phyloP scores from a whole-genome alignment of 2,113 vertebrate genomes.

The Poeciliopsis retropinna region DNA sequence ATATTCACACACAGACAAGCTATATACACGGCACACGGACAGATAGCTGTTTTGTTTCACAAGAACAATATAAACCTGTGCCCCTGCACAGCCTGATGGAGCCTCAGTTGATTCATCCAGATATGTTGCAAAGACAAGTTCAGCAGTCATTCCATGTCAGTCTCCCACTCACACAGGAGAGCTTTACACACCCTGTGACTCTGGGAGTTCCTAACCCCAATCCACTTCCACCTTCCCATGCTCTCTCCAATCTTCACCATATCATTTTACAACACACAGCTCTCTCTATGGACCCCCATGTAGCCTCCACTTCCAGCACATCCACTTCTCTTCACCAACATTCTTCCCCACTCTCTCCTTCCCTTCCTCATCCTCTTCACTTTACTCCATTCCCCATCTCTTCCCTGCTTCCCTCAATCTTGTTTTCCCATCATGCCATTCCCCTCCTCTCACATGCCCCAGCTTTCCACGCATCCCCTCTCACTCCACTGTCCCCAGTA shows the following conservation, averaged over 20 bases:
- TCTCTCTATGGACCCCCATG: constrained; percentile 76
- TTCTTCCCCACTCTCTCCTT: constrained; percentile 68
- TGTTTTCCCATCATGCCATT: constrained; percentile 82
- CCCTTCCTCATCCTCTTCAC: constrained; percentile 77
- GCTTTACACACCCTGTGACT: constrained; percentile 49
- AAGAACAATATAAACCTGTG: constrained; percentile 66
- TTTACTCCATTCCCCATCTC: constrained; percentile 79
- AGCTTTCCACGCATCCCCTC: constrained; percentile 69
- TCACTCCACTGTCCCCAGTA: constrained; percentile 76
- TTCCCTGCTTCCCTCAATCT: constrained; percentile 84
- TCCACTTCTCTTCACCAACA: constrained; percentile 79
- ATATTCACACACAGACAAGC: constrained; percentile 69
- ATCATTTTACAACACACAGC: constrained; percentile 85
- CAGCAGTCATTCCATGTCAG: constrained; percentile 42
- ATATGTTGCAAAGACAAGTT: constrained; percentile 51
- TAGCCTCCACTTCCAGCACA: constrained; percentile 70
- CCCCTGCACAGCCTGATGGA: constrained; percentile 43
- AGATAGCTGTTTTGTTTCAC: constrained; percentile 21
- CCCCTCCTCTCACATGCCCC: constrained; percentile 74
- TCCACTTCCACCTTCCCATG: constrained; percentile 47
- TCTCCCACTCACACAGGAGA: constrained; percentile 49
- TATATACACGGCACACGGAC: constrained; percentile 31
- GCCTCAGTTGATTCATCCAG: constrained; percentile 73
- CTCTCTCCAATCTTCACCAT: constrained; percentile 86
- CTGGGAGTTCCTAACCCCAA: constrained; percentile 47